Percentiles rank a stretch among this genome's conserved stretches.
Conservation (phyloP, 2,888 invertebrate species). For the Platynereis dumerilii region DNA sequence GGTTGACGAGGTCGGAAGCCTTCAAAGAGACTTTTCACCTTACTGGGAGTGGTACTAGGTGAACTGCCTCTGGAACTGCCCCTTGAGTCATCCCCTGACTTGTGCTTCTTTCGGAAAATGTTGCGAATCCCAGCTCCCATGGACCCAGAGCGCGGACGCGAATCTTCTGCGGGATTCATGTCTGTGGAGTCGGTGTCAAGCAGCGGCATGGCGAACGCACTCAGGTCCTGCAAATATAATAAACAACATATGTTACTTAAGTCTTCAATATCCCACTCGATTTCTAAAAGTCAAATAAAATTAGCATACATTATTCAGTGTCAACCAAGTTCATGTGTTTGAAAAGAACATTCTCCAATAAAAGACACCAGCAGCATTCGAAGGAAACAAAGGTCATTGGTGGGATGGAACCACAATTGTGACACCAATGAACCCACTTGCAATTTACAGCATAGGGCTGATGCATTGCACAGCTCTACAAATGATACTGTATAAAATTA, state of each 20-base stretch:
- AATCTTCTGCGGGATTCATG: constrained; percentile 13
- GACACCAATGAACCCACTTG: no score
- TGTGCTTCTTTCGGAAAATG: constrained; percentile 40
- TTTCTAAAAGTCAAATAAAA: no score
- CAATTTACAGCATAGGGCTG: no score
- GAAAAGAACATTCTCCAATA: no score
- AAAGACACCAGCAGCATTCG: no score
- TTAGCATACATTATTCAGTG: no score
- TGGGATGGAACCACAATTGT: no score
- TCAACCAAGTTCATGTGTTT: no score
- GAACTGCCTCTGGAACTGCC: constrained; percentile 18
- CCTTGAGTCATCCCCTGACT: constrained; percentile 30
- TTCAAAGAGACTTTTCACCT: constrained; percentile 24
- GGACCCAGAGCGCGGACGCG: constrained; percentile 47
- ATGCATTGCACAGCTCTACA: no score
- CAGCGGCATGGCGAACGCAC: constrained; percentile 57
- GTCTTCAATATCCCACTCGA: no score
- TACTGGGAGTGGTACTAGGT: constrained; percentile 19
- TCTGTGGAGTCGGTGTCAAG: constrained; percentile 32
- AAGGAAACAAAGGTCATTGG: no score
- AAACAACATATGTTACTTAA: constrained; percentile 11
- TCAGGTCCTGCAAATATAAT: constrained; percentile 53
- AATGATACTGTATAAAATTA: no score
- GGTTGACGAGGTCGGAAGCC: constrained; percentile 28
- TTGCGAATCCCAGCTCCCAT: constrained; percentile 30